These are phyloP conservation scores for Hydractinia echinata DNA, from an alignment of 30 jellyfish, hydroid and myxozoan genomes.

Conservation along the genomic window DNA sequence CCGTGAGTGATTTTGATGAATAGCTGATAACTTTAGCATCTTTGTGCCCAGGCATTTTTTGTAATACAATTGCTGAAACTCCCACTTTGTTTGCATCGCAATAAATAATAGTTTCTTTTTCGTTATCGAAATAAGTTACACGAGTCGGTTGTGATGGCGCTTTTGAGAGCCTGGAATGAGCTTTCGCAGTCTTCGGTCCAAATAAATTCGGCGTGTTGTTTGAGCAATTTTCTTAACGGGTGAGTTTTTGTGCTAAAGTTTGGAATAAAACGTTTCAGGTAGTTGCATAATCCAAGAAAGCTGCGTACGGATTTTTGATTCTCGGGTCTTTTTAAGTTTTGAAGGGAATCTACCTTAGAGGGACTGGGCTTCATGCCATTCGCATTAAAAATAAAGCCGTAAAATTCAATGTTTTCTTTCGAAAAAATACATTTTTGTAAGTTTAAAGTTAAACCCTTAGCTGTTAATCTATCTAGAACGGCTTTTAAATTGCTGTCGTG, in stretches of 20 bases:
- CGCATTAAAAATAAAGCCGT: constrained; percentile 13
- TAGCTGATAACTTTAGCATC: not conserved
- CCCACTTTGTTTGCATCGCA: constrained; percentile 3
- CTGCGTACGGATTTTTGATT: constrained; percentile 35
- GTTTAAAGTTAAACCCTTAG: too few species aligned
- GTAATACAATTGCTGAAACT: too few species aligned
- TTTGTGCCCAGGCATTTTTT: not conserved
- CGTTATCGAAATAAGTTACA: not conserved
- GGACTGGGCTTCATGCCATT: not conserved
- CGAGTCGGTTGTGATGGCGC: constrained; percentile 33
- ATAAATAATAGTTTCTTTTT: constrained; percentile 15
- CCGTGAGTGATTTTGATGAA: too few species aligned
- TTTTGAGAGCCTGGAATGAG: constrained; percentile 11
- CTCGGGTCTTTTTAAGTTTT: not conserved
- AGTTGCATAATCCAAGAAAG: not conserved
- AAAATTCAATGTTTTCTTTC: constrained; percentile 30
- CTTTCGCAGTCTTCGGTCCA: constrained; percentile 45
- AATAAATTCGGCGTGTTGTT: constrained; percentile 22
- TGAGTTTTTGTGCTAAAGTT: constrained; percentile 11
- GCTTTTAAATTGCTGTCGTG: not conserved
- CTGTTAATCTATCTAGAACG: constrained; percentile 23
- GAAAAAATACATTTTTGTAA: constrained; percentile 33
- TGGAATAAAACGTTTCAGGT: constrained; percentile 26
- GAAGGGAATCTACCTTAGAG: too few species aligned
- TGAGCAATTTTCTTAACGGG: not conserved